Conservation (phyloP, 1,140 invertebrate species). For the Euura saliciscinereae region DNA sequence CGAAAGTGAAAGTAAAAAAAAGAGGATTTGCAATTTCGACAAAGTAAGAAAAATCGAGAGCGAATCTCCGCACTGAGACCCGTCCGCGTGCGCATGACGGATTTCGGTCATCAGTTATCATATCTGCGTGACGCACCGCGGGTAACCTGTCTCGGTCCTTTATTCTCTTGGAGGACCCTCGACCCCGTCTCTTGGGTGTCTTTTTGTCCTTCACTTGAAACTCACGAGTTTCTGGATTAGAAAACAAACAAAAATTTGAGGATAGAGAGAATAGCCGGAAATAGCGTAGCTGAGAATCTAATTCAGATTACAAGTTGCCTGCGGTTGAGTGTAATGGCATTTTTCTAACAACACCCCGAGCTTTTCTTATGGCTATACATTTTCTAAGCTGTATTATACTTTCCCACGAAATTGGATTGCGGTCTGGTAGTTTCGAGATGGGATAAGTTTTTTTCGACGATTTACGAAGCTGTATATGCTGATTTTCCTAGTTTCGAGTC, state of each 20-base stretch:
- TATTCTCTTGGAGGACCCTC: not conserved
- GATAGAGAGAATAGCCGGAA: too few relatives aligned
- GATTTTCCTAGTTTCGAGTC: slow-evolving; percentile 23
- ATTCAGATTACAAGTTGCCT: too few relatives aligned
- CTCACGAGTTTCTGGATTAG: too few relatives aligned
- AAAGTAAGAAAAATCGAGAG: slow-evolving; percentile 2
- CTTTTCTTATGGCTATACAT: too few relatives aligned
- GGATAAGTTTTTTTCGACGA: slow-evolving; percentile 28
- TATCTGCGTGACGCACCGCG: not conserved
- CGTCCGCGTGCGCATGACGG: not conserved
- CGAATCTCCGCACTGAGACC: not conserved
- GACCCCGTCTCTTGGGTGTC: not conserved
- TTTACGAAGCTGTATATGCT: slow-evolving; percentile 20
- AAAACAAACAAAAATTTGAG: too few relatives aligned
- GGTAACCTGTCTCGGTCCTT: not conserved
- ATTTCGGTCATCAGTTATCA: slow-evolving; percentile 5
- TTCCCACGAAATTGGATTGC: not conserved
- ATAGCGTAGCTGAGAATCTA: too few relatives aligned
- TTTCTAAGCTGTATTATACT: not conserved
- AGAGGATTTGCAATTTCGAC: not conserved
- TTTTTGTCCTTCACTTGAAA: not conserved
- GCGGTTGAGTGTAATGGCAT: too few relatives aligned
- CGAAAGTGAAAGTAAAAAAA: not conserved
- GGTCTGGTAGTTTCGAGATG: slow-evolving; percentile 18
- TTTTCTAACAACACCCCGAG: too few relatives aligned